A percentile compares a stretch with the other conserved stretches of the same genome.
phyloP scores from a whole-genome alignment of 1,140 invertebrate genomes.

The Metaphire vulgaris region DNA sequence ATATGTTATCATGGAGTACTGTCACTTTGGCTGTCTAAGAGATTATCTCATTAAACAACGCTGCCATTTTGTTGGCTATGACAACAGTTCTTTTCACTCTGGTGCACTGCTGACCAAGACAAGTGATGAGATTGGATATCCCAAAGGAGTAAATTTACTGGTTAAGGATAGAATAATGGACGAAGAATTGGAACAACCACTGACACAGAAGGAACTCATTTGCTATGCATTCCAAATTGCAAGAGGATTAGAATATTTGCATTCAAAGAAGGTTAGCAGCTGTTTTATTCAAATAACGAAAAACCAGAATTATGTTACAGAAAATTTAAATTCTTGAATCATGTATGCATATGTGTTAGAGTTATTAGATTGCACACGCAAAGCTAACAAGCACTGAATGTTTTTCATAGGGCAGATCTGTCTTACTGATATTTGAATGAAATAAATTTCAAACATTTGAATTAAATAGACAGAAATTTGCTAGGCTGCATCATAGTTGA shows the following conservation, averaged over 20 bases:
- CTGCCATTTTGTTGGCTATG: constrained; percentile 37
- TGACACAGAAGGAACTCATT: constrained; percentile 89
- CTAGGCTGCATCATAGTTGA: too few relatives aligned
- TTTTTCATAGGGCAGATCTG: too few relatives aligned
- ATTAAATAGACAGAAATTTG: too few relatives aligned
- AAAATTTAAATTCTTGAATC: not conserved
- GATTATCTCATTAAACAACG: constrained; percentile 67
- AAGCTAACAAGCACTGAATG: too few relatives aligned
- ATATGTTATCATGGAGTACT: constrained; percentile 89
- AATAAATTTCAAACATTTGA: too few relatives aligned
- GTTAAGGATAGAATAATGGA: too few relatives aligned
- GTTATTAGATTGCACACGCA: too few relatives aligned
- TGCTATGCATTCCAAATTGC: constrained; percentile 96
- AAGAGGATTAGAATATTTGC: constrained; percentile 92
- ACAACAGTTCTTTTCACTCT: not conserved
- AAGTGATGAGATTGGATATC: not conserved
- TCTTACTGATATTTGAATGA: too few relatives aligned
- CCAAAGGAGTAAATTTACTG: not conserved
- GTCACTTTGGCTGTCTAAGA: constrained; percentile 85
- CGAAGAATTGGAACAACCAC: not conserved
- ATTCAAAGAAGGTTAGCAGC: constrained; percentile 68
- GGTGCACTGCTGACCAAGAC: not conserved
- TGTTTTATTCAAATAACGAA: not conserved
- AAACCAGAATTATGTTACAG: not conserved
- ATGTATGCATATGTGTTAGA: not conserved